Evolutionary conservation across 2,113 vertebrate species (phyloP).

Genomic region (Odocoileus virginianus): DNA sequence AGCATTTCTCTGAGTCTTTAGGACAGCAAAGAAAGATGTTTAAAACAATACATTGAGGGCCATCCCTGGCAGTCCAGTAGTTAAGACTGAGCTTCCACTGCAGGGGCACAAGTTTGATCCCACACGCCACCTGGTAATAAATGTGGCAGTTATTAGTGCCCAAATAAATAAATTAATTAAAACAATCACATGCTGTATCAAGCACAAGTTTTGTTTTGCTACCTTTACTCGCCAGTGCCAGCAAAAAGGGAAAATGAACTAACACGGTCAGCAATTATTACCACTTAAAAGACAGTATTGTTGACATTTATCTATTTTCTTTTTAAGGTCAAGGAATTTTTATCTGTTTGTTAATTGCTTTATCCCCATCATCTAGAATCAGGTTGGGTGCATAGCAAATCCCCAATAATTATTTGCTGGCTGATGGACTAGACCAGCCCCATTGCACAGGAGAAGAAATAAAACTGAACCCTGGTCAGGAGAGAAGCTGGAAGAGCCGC

Average conservation of each 20-base stretch:
- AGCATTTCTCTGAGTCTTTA: neutral
- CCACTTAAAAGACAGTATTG: neutral
- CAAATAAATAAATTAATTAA: neutral
- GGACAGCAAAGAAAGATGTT: neutral
- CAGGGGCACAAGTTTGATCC: neutral
- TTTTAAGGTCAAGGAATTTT: neutral
- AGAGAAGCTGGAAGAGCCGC: neutral
- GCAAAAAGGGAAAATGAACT: neutral
- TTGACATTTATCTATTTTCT: neutral
- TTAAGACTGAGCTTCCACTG: neutral
- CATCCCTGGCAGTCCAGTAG: neutral
- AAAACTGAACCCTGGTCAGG: neutral
- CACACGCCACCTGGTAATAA: neutral
- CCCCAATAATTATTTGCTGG: neutral
- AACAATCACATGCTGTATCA: neutral
- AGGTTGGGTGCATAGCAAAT: neutral
- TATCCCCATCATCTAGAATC: neutral
- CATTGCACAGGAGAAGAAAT: neutral
- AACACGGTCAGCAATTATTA: neutral
- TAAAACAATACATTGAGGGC: neutral
- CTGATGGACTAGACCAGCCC: neutral
- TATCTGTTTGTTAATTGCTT: constrained; percentile 8
- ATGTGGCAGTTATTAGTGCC: neutral
- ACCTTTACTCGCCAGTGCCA: neutral
- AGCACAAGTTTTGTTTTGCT: neutral